Percentiles rank a stretch among this genome's conserved stretches.
Evolutionary conservation across 2,888 invertebrate species (phyloP).

Genomic region (Incurvaria masculella): DNA sequence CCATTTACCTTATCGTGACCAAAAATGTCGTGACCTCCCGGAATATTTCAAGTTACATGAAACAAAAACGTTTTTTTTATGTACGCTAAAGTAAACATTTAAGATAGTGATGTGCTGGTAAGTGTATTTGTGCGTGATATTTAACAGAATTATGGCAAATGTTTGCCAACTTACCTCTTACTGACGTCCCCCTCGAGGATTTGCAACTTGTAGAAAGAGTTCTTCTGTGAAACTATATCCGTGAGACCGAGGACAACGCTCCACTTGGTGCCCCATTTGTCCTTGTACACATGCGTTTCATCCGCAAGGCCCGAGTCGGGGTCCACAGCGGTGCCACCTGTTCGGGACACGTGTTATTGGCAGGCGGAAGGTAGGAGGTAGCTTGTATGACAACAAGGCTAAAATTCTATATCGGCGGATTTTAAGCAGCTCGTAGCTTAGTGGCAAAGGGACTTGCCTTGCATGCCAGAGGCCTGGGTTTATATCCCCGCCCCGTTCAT

Average conservation of each 20-base stretch:
- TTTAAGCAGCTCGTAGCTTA: background rate
- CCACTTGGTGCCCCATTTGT: slow-evolving; percentile 58
- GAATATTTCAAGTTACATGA: too few relatives aligned
- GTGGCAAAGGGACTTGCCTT: too few relatives aligned
- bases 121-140: too few relatives aligned
- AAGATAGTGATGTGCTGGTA: too few relatives aligned
- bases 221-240: slow-evolving; percentile 82
- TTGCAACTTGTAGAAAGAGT: slow-evolving; percentile 95
- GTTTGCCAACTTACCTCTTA: slow-evolving; percentile 57
- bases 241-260: slow-evolving; percentile 80
- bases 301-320: slow-evolving; percentile 82
- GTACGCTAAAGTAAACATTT: too few relatives aligned
- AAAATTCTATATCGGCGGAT: too few relatives aligned
- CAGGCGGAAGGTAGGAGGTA: background rate
- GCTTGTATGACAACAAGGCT: background rate
- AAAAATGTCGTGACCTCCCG: too few relatives aligned
- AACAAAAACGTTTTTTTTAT: too few relatives aligned
- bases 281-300: slow-evolving; percentile 72
- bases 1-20: too few relatives aligned
- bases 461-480: too few relatives aligned
- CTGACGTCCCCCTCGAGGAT: slow-evolving; percentile 71
- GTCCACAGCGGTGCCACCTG: slow-evolving; percentile 86
- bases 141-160: too few relatives aligned
- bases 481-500: too few relatives aligned
- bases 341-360: background rate